A percentile compares a stretch with the other conserved stretches of the same genome.
Evolutionary conservation across 2,888 invertebrate species (phyloP).

Genomic region (Uropetala carovei): DNA sequence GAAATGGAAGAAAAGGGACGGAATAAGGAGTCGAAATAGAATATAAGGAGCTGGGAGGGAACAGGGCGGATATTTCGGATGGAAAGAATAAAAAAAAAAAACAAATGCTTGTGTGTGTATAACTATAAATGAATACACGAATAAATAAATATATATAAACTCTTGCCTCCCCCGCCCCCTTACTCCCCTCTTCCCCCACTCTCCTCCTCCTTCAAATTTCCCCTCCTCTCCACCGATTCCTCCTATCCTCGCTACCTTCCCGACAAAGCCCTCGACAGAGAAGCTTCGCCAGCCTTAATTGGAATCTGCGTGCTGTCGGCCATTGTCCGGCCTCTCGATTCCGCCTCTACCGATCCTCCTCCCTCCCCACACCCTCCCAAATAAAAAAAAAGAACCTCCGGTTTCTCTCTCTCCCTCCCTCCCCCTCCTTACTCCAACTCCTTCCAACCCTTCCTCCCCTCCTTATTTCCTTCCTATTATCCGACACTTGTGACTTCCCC

Average conservation of each 20-base stretch:
- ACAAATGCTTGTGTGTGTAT: no score
- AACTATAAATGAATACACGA: background rate
- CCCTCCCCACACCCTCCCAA: background rate
- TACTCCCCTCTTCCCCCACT: background rate
- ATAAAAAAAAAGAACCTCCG: no score
- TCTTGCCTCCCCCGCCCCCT: background rate
- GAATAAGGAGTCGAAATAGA: no score
- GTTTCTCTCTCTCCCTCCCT: background rate
- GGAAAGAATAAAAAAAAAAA: no score
- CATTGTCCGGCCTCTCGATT: conserved; percentile 47
- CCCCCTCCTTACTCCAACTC: background rate
- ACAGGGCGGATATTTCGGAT: no score
- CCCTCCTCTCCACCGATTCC: background rate
- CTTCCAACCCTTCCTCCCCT: background rate
- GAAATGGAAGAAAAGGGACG: background rate
- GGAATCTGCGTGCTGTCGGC: conserved; percentile 54
- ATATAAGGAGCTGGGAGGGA: background rate
- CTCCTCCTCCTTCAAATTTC: background rate
- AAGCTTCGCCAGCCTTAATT: conserved; percentile 46
- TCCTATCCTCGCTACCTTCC: background rate
- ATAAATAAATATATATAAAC: conserved; percentile 25
- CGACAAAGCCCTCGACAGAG: conserved; percentile 60
- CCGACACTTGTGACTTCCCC: background rate
- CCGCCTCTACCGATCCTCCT: conserved; percentile 29
- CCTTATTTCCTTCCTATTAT: background rate